These are phyloP conservation scores for Seira sanloemensis DNA, from an alignment of 2,888 invertebrate species.

Conservation along the genomic window DNA sequence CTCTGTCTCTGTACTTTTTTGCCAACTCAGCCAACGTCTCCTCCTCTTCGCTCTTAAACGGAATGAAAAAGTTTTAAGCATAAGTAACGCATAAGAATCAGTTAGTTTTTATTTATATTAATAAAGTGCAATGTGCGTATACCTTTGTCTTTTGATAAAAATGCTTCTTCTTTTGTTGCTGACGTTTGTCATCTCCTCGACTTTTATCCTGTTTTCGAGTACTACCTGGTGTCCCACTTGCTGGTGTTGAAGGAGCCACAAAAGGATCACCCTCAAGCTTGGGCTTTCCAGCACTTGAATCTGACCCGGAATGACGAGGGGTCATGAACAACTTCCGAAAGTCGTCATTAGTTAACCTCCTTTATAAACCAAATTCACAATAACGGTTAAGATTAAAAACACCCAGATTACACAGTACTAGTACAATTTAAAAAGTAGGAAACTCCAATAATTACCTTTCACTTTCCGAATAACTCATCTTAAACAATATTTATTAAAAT, in stretches of 20 bases:
- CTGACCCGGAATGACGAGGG: conserved; percentile 83
- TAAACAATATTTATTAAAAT: too few relatives aligned
- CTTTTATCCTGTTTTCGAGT: conserved; percentile 69
- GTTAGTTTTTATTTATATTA: neutral
- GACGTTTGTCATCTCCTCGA: conserved; percentile 86
- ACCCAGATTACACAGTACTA: too few relatives aligned
- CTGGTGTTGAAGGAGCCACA: conserved; percentile 71
- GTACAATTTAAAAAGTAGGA: conserved; percentile 5
- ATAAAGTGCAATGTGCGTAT: neutral
- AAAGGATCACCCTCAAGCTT: conserved; percentile 62
- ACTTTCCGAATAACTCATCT: conserved; percentile 65
- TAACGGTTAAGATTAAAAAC: conserved; percentile 3
- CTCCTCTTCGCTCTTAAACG: conserved; percentile 94
- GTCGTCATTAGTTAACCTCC: conserved; percentile 92
- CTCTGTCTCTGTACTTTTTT: conserved; percentile 93
- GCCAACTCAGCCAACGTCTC: conserved; percentile 95
- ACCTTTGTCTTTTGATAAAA: conserved; percentile 85
- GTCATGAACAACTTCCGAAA: conserved; percentile 97
- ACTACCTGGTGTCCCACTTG: conserved; percentile 72
- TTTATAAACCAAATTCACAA: conserved; percentile 21
- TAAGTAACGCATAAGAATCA: neutral
- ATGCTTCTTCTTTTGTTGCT: conserved; percentile 92
- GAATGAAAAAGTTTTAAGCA: conserved; percentile 57
- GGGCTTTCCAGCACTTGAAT: conserved; percentile 54
- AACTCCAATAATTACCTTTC: conserved; percentile 59